phyloP scores from a whole-genome alignment of 2,113 vertebrate genomes.

The Hassar affinis region DNA sequence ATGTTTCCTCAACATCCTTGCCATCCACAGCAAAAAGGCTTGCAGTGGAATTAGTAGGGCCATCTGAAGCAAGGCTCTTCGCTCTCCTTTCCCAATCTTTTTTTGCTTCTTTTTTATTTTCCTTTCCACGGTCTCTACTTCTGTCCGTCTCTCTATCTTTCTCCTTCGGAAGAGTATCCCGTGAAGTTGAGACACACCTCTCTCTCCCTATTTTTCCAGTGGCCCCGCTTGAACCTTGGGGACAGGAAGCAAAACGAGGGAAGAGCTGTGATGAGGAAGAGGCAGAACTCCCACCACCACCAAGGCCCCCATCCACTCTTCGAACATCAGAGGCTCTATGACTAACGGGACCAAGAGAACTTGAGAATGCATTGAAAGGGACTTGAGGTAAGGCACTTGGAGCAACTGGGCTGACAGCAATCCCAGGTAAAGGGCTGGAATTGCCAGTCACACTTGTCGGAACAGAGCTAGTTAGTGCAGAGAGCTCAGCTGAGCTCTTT shows the following conservation, averaged over 20 bases:
- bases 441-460: slow-evolving; percentile 61
- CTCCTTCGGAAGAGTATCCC: slow-evolving; percentile 72
- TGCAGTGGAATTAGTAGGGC: slow-evolving; percentile 62
- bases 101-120: slow-evolving; percentile 90
- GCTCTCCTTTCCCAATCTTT: slow-evolving; percentile 76
- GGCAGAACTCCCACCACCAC: slow-evolving; percentile 58
- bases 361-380: slow-evolving; percentile 71
- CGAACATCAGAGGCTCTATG: slow-evolving; percentile 67
- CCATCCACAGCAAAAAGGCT: slow-evolving; percentile 65
- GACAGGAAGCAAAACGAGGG: slow-evolving; percentile 67
- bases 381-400: slow-evolving; percentile 96
- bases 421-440: slow-evolving; percentile 82
- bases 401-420: slow-evolving; percentile 85
- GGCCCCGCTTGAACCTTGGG: slow-evolving; percentile 70
- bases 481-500: slow-evolving; percentile 73
- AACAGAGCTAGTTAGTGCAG: slow-evolving; percentile 62
- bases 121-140: slow-evolving; percentile 80
- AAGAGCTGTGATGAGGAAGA: slow-evolving; percentile 79
- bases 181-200: slow-evolving; percentile 71
- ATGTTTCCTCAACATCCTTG: slow-evolving; percentile 65
- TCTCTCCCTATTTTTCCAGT: slow-evolving; percentile 71
- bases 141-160: slow-evolving; percentile 87
- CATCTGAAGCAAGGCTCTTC: slow-evolving; percentile 62
- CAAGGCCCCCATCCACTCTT: slow-evolving; percentile 74
- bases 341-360: slow-evolving; percentile 59